Percentiles rank a stretch among this genome's conserved stretches.
Conservation (phyloP, 1,140 invertebrate genomes). For the Branchinecta lynchi region DNA sequence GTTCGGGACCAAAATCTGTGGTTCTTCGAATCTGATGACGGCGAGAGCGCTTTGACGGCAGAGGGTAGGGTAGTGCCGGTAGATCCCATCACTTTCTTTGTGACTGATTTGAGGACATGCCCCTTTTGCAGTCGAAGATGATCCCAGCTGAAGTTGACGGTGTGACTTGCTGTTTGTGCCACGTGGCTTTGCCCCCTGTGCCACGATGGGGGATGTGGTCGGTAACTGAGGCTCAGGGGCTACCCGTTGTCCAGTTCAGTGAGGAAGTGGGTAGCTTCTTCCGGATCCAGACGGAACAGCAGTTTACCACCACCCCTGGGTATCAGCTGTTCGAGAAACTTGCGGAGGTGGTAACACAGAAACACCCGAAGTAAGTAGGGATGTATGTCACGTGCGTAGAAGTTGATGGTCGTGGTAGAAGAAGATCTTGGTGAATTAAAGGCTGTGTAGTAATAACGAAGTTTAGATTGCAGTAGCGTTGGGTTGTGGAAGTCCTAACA, state of each 20-base stretch:
- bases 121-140: neutral
- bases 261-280: constrained; percentile 8
- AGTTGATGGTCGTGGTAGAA: no score
- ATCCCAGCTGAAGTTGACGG: neutral
- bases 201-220: constrained; percentile 1
- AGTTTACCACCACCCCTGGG: neutral
- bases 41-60: no score
- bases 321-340: neutral
- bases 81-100: no score
- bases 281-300: neutral
- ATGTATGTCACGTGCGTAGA: no score
- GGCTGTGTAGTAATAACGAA: no score
- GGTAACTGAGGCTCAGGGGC: neutral
- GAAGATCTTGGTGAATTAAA: no score
- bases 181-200: neutral
- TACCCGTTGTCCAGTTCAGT: neutral
- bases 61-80: no score
- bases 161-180: neutral
- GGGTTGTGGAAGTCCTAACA: no score
- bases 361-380: neutral
- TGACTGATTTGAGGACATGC: no score
- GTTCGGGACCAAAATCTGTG: no score
- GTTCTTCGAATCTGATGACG: no score
- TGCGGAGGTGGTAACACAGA: neutral
- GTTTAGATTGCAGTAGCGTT: no score